Conservation (phyloP, 2,888 invertebrate genomes). For the Abscondita cerata region DNA sequence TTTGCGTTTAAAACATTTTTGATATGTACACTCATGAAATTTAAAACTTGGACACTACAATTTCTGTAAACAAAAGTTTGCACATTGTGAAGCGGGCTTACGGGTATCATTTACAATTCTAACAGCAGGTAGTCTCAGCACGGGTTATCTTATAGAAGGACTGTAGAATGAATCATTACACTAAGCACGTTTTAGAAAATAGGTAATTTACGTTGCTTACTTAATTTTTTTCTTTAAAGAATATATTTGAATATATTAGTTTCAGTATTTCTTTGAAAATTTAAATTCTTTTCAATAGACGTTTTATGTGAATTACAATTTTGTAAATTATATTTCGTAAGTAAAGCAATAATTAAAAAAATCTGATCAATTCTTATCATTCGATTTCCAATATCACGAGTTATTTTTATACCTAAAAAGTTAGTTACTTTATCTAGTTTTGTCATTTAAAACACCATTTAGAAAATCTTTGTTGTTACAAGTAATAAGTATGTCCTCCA, state of each 20-base stretch:
- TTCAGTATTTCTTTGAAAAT: neutral
- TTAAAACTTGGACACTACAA: constrained; percentile 9
- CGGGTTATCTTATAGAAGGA: too few relatives aligned
- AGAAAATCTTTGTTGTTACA: neutral
- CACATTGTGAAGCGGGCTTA: too few relatives aligned
- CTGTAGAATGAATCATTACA: too few relatives aligned
- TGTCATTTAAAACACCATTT: neutral
- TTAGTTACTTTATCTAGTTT: neutral
- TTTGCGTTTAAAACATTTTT: constrained; percentile 9
- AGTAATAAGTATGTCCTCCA: neutral
- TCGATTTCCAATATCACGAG: neutral
- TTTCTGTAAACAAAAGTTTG: too few relatives aligned
- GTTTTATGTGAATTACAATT: neutral
- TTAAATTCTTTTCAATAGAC: neutral
- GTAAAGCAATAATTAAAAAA: neutral
- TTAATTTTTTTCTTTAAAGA: too few relatives aligned
- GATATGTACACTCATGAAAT: neutral
- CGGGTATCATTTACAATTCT: too few relatives aligned
- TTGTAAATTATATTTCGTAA: neutral
- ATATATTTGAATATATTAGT: too few relatives aligned
- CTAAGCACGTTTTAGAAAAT: constrained; percentile 12
- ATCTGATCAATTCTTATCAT: neutral
- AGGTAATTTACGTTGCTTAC: too few relatives aligned
- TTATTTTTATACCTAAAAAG: neutral
- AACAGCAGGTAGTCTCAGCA: too few relatives aligned